Conservation (phyloP, 2,113 vertebrate species). For the Pachyramphus minor region DNA sequence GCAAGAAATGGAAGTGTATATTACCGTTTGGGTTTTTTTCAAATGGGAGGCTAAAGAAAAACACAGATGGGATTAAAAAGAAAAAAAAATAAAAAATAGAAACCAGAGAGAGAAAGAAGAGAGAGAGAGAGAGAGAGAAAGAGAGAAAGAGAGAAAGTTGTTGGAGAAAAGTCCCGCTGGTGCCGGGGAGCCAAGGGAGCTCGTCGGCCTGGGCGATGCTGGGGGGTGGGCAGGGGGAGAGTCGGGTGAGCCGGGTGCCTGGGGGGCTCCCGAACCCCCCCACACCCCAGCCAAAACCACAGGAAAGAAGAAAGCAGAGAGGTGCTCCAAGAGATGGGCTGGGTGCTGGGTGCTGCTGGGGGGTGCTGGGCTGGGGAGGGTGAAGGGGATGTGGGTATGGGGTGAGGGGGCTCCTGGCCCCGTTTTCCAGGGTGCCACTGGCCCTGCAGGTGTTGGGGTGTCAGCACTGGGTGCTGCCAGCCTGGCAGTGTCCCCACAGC, state of each 20-base stretch:
- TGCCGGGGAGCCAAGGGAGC: slow-evolving; percentile 25
- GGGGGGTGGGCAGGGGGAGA: background rate
- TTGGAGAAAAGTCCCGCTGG: slow-evolving; percentile 41
- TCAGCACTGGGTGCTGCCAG: background rate
- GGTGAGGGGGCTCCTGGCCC: background rate
- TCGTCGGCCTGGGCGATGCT: background rate
- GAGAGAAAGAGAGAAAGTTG: slow-evolving; percentile 52
- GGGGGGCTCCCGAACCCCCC: background rate
- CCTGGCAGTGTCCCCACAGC: fast-evolving
- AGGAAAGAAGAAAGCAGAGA: slow-evolving; percentile 47
- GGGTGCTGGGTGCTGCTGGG: slow-evolving; percentile 33
- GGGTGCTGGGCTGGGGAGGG: background rate
- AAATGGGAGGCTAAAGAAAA: slow-evolving; percentile 84
- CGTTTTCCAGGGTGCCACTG: fast-evolving
- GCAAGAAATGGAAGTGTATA: slow-evolving; percentile 78
- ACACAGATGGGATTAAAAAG: slow-evolving; percentile 81
- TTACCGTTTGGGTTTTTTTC: slow-evolving; percentile 77
- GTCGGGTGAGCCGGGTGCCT: background rate
- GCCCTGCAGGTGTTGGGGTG: background rate
- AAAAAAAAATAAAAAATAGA: slow-evolving; percentile 53
- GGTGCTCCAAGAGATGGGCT: background rate
- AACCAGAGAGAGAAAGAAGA: slow-evolving; percentile 50
- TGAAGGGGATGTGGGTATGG: fast-evolving
- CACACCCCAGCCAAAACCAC: background rate
- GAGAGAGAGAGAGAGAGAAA: background rate